These are phyloP conservation scores for Conus betulinus DNA, from an alignment of 1,140 invertebrate species.

Conservation along the genomic window DNA sequence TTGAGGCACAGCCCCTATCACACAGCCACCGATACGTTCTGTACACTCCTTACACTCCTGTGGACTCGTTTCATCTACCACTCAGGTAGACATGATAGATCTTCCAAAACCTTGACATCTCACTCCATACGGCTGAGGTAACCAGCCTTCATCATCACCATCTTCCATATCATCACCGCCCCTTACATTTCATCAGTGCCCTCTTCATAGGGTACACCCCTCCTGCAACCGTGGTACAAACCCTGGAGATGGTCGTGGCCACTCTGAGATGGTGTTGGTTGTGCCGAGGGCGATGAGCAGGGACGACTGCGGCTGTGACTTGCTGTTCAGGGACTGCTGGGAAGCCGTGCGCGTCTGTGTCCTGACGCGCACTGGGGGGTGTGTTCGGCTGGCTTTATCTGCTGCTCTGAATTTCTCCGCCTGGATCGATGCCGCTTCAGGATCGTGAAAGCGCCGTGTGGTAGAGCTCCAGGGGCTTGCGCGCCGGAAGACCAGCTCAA, in stretches of 20 bases:
- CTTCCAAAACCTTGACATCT: too few relatives aligned
- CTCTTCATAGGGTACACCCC: slow-evolving; percentile 32
- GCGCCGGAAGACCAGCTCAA: slow-evolving; percentile 73
- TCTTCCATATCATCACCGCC: slow-evolving; percentile 67
- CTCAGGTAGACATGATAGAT: too few relatives aligned
- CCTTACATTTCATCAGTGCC: slow-evolving; percentile 62
- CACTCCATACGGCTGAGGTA: too few relatives aligned
- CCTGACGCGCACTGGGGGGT: slow-evolving; percentile 54
- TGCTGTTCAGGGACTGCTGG: slow-evolving; percentile 56
- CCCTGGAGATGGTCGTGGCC: slow-evolving; percentile 6
- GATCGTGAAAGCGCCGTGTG: slow-evolving; percentile 67
- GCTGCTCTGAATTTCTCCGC: slow-evolving; percentile 52
- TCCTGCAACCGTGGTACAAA: slow-evolving; percentile 15
- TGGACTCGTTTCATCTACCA: too few relatives aligned
- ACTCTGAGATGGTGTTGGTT: slow-evolving; percentile 32
- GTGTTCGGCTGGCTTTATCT: slow-evolving; percentile 49
- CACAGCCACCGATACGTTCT: too few relatives aligned
- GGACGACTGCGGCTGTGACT: slow-evolving; percentile 28
- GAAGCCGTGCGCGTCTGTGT: slow-evolving; percentile 62
- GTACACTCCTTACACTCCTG: too few relatives aligned
- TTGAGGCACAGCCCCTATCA: too few relatives aligned
- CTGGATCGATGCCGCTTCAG: slow-evolving; percentile 63
- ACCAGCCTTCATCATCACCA: slow-evolving; percentile 58
- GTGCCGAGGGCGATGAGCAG: background rate
- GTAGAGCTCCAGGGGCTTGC: slow-evolving; percentile 70